phyloP scores from a whole-genome alignment of 2,888 invertebrate species.

The Ferdinandea cuprea region DNA sequence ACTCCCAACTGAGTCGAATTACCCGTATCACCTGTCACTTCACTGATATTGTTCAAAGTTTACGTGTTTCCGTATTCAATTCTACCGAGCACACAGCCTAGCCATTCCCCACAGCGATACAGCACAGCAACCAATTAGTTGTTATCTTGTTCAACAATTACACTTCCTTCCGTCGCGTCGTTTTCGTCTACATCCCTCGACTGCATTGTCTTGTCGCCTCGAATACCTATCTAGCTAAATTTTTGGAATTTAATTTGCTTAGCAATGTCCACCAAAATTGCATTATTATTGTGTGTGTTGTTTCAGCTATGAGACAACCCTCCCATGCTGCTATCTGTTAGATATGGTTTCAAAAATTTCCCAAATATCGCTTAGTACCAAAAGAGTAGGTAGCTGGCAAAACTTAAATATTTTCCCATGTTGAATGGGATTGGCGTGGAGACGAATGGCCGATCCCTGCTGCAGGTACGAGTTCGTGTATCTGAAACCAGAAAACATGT shows the following conservation, averaged over 20 bases:
- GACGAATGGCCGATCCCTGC: background rate
- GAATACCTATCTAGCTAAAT: conserved; percentile 21
- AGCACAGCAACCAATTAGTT: conserved; percentile 60
- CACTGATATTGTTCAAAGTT: conserved; percentile 5
- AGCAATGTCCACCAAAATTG: conserved; percentile 44
- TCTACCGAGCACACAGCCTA: conserved; percentile 23
- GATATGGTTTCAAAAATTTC: conserved; percentile 12
- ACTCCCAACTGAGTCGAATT: conserved; percentile 24
- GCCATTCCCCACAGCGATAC: conserved; percentile 55
- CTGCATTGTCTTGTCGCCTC: background rate
- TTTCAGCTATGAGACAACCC: background rate
- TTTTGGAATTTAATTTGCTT: conserved; percentile 61
- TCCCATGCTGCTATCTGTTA: background rate
- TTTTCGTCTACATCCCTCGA: no score
- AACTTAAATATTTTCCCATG: conserved; percentile 14
- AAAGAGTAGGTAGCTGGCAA: background rate
- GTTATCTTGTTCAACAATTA: conserved; percentile 64
- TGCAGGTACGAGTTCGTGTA: conserved; percentile 17
- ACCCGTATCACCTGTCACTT: conserved; percentile 57
- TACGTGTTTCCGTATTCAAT: conserved; percentile 29
- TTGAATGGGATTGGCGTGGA: no score
- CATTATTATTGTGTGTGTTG: conserved; percentile 41
- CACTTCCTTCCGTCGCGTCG: conserved; percentile 56
- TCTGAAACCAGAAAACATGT: conserved; percentile 15
- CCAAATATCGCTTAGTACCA: background rate